Base-by-base conservation (phyloP, 2,797 vertebrate genomes). In the Ptychadena robeensis region DNA sequence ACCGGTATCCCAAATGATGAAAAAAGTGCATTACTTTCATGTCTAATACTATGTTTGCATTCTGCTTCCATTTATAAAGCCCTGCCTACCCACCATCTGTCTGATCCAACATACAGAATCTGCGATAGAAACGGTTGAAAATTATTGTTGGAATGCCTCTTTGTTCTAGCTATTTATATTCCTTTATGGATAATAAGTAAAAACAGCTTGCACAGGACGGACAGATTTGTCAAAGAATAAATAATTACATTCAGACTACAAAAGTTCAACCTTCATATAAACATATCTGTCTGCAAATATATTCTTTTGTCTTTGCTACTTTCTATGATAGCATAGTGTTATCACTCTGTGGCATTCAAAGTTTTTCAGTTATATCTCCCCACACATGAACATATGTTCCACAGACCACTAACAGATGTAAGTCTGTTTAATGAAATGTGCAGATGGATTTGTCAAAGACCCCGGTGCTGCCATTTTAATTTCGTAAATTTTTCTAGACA, bases 361-460 rank as follows among this genome's bases (percentile, higher is more conserved):
- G 8, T 25, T 2, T 15, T 32, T 67, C 30, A 1, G 18, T 9
- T 7, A 66, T 66, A 12, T 44, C 2, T 9, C 73, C 9, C 73
- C 48, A 32, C 74, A 40, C 37, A 53, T 5, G n/a, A 10, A 67
- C 63, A 67, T 77, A 77, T 67, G 75, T 27, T 25, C n/a, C 28
- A 14, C 61, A 61, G 9, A n/a, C 38, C 61, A 44, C 63, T n/a
- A 44, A 65, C 74, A 76, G 31, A 66, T 66, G 74, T 38, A 76
- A 38, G 27, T n/a, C 28, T 32, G 11, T 31, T 63, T 30, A 11
- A 30, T 31, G 32, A 67, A 67, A 67, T 67, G 32, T 67, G 32
- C 65, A 67, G 65, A 67, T 67, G 65, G 65, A 35, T 32, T 67
- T 37, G 65, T 67, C 65, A 67, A 37, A 67, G 31, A 67, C 65